Conservation (phyloP, 2,797 vertebrate species). For the Tympanoctomys barrerae region DNA sequence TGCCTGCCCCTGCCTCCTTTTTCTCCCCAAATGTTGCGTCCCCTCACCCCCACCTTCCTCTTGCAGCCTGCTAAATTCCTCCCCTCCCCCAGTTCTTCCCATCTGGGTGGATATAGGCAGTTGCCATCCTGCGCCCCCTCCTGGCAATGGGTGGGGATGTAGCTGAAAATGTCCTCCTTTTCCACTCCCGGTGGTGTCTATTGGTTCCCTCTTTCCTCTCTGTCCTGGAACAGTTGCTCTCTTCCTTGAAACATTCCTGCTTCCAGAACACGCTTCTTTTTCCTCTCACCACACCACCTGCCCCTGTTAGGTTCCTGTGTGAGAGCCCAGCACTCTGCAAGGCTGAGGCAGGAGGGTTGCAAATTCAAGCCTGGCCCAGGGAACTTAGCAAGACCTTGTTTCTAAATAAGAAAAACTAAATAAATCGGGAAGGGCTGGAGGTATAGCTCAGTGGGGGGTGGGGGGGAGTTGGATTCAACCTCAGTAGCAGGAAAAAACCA, state of each 20-base stretch:
- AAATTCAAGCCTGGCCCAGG: not conserved
- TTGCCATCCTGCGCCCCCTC: constrained; percentile 38
- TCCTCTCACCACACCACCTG: not conserved
- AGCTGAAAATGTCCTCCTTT: not conserved
- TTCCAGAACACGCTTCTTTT: constrained; percentile 8
- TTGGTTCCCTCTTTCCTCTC: not conserved
- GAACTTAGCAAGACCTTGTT: not conserved
- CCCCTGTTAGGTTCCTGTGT: not conserved
- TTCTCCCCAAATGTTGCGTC: not conserved
- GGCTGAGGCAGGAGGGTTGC: not conserved
- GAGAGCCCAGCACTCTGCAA: not conserved
- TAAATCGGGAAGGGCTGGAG: not conserved
- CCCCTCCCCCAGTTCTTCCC: not conserved
- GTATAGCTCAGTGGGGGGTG: not conserved
- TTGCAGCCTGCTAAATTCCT: not conserved
- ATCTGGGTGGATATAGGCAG: not conserved
- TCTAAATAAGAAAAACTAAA: not conserved
- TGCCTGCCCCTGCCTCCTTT: not conserved
- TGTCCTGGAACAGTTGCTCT: not conserved
- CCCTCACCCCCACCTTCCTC: not conserved
- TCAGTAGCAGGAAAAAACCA: not conserved
- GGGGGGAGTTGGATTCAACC: not conserved
- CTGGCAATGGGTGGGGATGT: constrained; percentile 47
- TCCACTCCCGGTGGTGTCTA: not conserved
- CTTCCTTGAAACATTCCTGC: not conserved